A percentile compares a stretch with the other conserved stretches of the same genome.
Evolutionary conservation across 1,140 invertebrate genomes (phyloP).

Genomic region (Belonocnema kinseyi): DNA sequence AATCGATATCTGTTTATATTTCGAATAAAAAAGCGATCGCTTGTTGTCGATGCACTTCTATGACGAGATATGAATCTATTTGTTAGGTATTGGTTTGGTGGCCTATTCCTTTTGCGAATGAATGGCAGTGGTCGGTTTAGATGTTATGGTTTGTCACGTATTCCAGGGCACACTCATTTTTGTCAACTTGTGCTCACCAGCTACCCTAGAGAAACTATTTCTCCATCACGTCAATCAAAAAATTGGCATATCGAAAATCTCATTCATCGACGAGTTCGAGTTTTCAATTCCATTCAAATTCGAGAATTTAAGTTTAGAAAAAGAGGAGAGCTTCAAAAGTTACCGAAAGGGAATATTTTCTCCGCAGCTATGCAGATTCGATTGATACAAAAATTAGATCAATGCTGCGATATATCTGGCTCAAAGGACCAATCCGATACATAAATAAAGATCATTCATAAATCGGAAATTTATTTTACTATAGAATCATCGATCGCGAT

Average conservation of each 20-base stretch:
- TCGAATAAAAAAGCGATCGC: conserved; percentile 14
- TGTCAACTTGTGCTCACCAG: not conserved
- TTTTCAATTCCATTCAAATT: not conserved
- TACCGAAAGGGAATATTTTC: too few relatives aligned
- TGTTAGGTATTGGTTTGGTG: not conserved
- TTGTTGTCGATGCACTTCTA: not conserved
- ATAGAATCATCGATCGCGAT: too few relatives aligned
- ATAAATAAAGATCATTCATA: too few relatives aligned
- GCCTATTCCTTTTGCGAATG: conserved; percentile 5
- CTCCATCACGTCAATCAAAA: conserved; percentile 34
- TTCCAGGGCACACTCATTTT: conserved; percentile 41
- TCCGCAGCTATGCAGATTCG: too few relatives aligned
- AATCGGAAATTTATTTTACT: too few relatives aligned
- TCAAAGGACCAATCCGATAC: too few relatives aligned
- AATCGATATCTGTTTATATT: not conserved
- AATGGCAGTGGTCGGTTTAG: conserved; percentile 9
- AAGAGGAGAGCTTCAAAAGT: not conserved
- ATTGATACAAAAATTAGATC: too few relatives aligned
- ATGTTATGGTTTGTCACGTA: conserved; percentile 43
- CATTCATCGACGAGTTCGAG: not conserved
- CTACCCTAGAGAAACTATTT: not conserved
- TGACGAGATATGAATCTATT: conserved; percentile 2
- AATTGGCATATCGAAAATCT: not conserved
- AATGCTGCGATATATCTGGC: too few relatives aligned
- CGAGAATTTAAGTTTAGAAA: not conserved